Conservation (phyloP, 2,113 vertebrate species). For the Connochaetes taurinus region DNA sequence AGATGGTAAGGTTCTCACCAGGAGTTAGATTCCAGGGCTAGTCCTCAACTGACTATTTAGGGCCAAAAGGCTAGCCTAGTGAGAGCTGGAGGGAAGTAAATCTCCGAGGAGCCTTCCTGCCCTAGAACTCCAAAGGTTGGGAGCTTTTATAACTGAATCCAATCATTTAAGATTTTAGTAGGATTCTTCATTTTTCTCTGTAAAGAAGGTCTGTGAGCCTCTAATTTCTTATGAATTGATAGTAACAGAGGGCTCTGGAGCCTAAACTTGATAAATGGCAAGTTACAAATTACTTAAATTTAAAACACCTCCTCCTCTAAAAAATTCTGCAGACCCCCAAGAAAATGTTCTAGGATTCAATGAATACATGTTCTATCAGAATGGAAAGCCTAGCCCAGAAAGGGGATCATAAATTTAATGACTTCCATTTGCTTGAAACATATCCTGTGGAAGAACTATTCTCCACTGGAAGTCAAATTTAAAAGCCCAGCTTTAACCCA, state of each 20-base stretch:
- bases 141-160: background rate
- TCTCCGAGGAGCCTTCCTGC: background rate
- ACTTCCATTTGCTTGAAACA: constrained; percentile 12
- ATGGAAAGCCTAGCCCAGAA: background rate
- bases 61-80: background rate
- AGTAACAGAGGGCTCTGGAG: background rate
- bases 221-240: background rate
- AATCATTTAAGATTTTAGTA: background rate
- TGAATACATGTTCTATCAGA: background rate
- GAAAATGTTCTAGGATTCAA: background rate
- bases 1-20: constrained; percentile 18
- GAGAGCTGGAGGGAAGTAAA: background rate
- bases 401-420: background rate
- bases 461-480: background rate
- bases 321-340: background rate
- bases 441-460: background rate
- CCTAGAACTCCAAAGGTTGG: background rate
- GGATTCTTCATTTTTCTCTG: background rate
- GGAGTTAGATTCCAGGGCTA: background rate
- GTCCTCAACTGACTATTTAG: background rate
- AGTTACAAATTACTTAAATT: background rate
- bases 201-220: background rate
- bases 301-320: background rate
- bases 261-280: background rate
- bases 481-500: background rate